Base-by-base conservation (phyloP, 2,113 vertebrate species). In the Pomatostomus ruficeps region DNA sequence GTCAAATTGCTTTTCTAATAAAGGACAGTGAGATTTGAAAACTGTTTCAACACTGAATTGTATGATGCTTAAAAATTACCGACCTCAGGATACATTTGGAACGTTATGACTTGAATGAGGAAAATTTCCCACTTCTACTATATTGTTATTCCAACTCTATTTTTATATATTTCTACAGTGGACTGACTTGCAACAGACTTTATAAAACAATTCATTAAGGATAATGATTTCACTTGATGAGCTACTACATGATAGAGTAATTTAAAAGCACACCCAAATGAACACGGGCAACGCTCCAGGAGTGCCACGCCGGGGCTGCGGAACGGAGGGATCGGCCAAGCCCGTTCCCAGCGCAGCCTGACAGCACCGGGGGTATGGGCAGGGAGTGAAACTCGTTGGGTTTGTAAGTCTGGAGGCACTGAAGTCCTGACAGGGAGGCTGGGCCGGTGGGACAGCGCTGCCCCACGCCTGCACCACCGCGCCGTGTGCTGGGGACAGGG, bases 1-100 rank as follows among this genome's bases (percentile, higher is more conserved):
- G 51, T 95, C 83, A 96, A 91, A 96, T 88, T 74, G 51, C 76
- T 94, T 97, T 82, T 91, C 78, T 92, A 96, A 76, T 89, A 96
- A 96, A 94, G 77, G 85, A 96, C 78, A 89, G 66, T 63, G 75
- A 93, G 63, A 87, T 66, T 24, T 78, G 67, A 93, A 85, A 96
- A 89, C 62, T 89, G 67, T 85, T 95, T 95, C 59, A 91, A 78
- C 61, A 57, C 2, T 92, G 79, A 95, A 43, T 49, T 86, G 57
- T 42, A 61, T 5, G 70, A 89, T 79, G 63, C 80, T 90, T 94
- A 86, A 67, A 93, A 95, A 71, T 48, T 33, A 85, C 6, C 8
- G 2, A 67, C 75, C 43, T 88, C 82, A 52, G 76, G 93, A 88
- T 57, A 49, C 4, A 0, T 52, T 74, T 89, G 66, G 67, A 85